Evolutionary conservation across 30 jellyfish, hydroid and myxozoan species (phyloP).

Genomic region (Morbakka virulenta): DNA sequence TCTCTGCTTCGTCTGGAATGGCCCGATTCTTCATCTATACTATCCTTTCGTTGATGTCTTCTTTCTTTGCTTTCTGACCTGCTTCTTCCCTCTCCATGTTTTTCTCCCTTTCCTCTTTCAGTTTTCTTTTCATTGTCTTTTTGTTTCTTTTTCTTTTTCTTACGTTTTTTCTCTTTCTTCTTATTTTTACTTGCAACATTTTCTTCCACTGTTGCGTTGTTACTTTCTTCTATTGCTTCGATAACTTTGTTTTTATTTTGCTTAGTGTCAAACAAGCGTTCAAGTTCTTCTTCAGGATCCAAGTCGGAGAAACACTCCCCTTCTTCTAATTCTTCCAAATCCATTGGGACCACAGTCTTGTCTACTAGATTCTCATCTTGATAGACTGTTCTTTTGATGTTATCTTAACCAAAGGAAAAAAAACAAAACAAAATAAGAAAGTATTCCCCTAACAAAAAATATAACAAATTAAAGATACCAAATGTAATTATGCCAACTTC

Average conservation of each 20-base stretch:
- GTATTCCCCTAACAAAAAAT: no score
- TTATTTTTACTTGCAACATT: neutral
- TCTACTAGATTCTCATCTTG: no score
- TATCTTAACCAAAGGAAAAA: no score
- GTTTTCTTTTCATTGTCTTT: neutral
- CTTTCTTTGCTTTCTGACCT: neutral
- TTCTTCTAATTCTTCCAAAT: neutral
- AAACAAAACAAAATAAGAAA: no score
- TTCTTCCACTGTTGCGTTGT: neutral
- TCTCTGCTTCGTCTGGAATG: neutral
- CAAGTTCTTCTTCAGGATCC: neutral
- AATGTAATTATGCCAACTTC: no score
- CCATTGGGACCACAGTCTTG: neutral
- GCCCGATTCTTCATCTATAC: neutral
- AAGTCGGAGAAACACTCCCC: neutral
- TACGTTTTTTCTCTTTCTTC: slow-evolving; percentile 1
- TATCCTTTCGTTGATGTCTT: neutral
- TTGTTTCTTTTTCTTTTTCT: neutral
- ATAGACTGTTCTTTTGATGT: no score
- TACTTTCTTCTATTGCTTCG: neutral
- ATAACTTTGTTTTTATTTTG: neutral
- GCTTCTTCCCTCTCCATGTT: neutral
- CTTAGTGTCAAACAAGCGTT: neutral
- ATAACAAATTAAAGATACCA: no score
- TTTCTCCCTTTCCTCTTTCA: neutral